phyloP scores from a whole-genome alignment of 2,888 invertebrate species.

The Xylota segnis region DNA sequence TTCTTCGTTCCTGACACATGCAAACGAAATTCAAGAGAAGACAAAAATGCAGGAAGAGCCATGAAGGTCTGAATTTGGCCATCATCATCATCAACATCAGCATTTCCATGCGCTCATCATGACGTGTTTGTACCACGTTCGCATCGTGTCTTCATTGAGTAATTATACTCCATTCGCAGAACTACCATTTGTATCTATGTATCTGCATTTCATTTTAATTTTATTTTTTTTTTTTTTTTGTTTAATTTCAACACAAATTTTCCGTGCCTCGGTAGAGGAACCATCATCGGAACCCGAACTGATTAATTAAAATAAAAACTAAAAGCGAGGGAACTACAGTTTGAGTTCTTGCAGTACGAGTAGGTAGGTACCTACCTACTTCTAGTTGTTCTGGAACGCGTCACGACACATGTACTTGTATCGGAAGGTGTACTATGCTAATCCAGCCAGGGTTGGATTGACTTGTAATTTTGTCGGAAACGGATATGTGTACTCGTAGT shows the following conservation, averaged over 20 bases:
- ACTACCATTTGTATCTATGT: constrained; percentile 17
- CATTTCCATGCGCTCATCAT: constrained; percentile 41
- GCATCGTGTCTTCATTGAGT: constrained; percentile 46
- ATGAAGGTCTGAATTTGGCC: constrained; percentile 35
- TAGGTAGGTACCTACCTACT: too few relatives aligned
- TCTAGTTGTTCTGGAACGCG: constrained; percentile 6
- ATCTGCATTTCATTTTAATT: not conserved
- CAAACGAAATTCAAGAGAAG: constrained; percentile 26
- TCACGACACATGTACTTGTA: constrained; percentile 26
- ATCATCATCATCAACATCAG: constrained; percentile 37
- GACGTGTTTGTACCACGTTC: constrained; percentile 37
- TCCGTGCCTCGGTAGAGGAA: constrained; percentile 19
- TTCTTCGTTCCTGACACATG: constrained; percentile 28
- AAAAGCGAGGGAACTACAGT: not conserved
- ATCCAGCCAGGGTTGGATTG: constrained; percentile 40
- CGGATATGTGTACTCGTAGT: constrained; percentile 46
- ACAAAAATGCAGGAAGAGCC: not conserved
- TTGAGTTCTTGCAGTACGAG: not conserved
- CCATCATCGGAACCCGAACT: constrained; percentile 33
- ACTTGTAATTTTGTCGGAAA: constrained; percentile 52
- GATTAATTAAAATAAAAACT: constrained; percentile 57
- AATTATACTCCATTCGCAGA: constrained; percentile 49
- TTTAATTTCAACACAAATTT: not conserved
- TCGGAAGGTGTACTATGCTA: constrained; percentile 55
- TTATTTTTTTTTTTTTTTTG: not conserved